Evolutionary conservation across 2,113 vertebrate genomes (phyloP).

Genomic region (Pelodiscus sinensis): DNA sequence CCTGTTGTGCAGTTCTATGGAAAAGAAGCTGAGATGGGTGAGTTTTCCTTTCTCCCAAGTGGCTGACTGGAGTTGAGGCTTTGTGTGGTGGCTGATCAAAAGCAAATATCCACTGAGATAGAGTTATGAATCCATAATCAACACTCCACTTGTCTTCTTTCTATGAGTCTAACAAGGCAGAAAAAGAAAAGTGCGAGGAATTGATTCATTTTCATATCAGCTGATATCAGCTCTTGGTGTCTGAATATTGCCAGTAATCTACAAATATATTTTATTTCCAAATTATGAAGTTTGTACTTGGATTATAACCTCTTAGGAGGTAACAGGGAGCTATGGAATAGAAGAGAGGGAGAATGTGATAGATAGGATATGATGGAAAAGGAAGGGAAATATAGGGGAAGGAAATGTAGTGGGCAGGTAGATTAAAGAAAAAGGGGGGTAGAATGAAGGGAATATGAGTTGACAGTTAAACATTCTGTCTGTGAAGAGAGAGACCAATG

Average conservation of each 20-base stretch:
- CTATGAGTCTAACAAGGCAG: neutral
- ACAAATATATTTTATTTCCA: neutral
- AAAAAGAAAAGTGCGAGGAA: neutral
- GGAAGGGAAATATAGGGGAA: neutral
- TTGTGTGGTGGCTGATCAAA: neutral
- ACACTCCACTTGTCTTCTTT: neutral
- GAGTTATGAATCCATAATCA: neutral
- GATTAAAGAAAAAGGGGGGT: neutral
- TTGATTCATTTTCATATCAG: neutral
- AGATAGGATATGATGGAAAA: neutral
- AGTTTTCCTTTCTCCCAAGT: too few species aligned
- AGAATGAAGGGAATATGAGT: neutral
- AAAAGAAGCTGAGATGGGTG: neutral
- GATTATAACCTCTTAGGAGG: neutral
- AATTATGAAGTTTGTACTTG: neutral
- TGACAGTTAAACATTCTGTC: neutral
- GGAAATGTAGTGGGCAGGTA: neutral
- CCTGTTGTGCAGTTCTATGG: neutral
- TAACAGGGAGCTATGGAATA: neutral
- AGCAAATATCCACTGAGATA: neutral
- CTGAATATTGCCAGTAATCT: neutral
- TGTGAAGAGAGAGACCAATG: neutral
- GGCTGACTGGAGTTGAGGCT: neutral
- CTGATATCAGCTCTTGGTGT: neutral
- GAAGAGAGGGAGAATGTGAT: neutral